Evolutionary conservation across 92 coral and sea anemone species (phyloP), one percentile per base, ranked within the genome.

Genomic region (Micromussa lordhowensis): DNA sequence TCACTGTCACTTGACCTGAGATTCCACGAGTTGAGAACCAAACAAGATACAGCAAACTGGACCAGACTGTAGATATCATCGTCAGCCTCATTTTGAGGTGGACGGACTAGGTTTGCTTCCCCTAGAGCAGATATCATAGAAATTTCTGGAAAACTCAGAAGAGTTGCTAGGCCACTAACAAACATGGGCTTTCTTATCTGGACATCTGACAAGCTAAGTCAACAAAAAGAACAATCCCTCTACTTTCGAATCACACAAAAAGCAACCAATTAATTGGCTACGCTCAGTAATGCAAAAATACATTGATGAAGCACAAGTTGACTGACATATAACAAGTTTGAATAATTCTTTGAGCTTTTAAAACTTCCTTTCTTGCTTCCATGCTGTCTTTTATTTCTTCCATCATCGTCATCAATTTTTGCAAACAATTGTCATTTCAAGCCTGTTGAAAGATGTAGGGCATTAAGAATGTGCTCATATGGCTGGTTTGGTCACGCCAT

Each of bases 221-320:
- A 16, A 34, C 88, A 84, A 34, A 84, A n/a, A 51, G 88, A 81
- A 26, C 88, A 84, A 28, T 84, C n/a, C 80, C 31, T 68, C 78
- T 32, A 87, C 5, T 48, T 79, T 79, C 32, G 89, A 85, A 4
- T 57, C 73, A 59, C 82, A 85, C 8, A 4, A 75, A 85, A 75
- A 85, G n/a, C 89, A 85, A 13, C 89, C 89, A 51, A 85, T 85
- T 18, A 85, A 30, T 28, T 75, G 72, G 16, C 89, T 82, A 85
- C 82, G 75, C 4, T 75, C 89, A 53, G 89, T 76, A 21, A 85
- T 69, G 57, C 82, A 85, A 68, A 85, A 75, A 59, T 85, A 85
- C 82, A 85, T 44, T 29, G 71, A 11, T 48, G 70, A 11, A 18
- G 82, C 70, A 73, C 83, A 76, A 0, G 82, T 85, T 12, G 1